phyloP scores from a whole-genome alignment of 2,113 vertebrate genomes.

The Crotalus helleri region DNA sequence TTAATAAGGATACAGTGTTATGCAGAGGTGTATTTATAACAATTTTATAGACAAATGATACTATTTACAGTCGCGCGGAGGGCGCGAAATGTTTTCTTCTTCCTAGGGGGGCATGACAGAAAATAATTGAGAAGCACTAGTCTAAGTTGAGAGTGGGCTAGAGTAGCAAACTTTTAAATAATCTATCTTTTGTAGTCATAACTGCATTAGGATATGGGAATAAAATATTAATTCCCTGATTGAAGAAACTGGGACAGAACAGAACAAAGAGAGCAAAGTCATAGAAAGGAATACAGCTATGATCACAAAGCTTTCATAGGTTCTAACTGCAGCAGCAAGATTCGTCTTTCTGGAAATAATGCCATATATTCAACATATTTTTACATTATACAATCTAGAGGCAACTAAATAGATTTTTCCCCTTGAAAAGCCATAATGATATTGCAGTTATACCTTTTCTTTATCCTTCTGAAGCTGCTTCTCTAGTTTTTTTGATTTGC shows the following conservation, averaged over 20 bases:
- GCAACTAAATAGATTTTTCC: not conserved
- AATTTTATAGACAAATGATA: no score
- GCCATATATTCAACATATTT: not conserved
- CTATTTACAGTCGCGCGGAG: no score
- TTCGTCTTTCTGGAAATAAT: not conserved
- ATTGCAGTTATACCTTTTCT: constrained; percentile 80
- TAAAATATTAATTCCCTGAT: not conserved
- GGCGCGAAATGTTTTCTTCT: no score
- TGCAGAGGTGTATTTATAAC: no score
- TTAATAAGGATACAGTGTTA: no score
- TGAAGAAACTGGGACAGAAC: not conserved
- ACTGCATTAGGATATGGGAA: not conserved
- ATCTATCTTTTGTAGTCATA: not conserved
- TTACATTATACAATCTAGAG: not conserved
- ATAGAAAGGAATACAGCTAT: not conserved
- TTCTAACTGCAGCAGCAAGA: not conserved
- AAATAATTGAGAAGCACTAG: no score
- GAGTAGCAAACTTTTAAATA: not conserved
- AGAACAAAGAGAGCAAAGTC: not conserved
- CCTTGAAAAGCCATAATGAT: not conserved
- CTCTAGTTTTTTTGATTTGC: constrained; percentile 87
- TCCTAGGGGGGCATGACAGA: no score
- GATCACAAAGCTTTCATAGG: not conserved
- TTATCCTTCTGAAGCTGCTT: constrained; percentile 92
- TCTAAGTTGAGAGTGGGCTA: not conserved